Evolutionary conservation across 2,888 invertebrate genomes (phyloP).

Genomic region (Tineola bisselliella): DNA sequence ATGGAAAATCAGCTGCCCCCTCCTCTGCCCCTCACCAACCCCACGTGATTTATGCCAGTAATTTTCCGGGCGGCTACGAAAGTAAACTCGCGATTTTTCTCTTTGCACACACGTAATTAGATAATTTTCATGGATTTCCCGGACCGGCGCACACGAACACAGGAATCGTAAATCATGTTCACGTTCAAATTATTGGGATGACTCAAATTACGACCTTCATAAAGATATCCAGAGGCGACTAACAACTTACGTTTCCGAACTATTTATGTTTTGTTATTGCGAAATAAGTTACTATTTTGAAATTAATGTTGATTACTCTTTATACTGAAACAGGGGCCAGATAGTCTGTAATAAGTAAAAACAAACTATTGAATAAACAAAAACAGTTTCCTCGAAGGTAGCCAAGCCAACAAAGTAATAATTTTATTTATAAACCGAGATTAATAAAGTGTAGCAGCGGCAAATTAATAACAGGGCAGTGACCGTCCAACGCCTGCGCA

Average conservation of each 20-base stretch:
- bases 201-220: not conserved
- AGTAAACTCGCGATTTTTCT: constrained; percentile 63
- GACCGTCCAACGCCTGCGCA: constrained; percentile 27
- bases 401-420: constrained; percentile 15
- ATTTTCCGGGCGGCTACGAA: constrained; percentile 63
- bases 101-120: constrained; percentile 62
- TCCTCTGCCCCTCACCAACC: constrained; percentile 27
- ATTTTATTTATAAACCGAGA: constrained; percentile 36
- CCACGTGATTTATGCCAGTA: constrained; percentile 59
- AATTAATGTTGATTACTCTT: too few species aligned
- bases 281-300: too few species aligned
- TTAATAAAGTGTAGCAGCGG: constrained; percentile 44
- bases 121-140: constrained; percentile 54
- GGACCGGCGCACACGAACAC: constrained; percentile 19
- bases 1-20: constrained; percentile 59
- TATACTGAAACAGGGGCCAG: too few species aligned
- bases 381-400: not conserved
- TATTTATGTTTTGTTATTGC: too few species aligned
- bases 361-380: too few species aligned
- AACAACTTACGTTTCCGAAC: not conserved
- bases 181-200: constrained; percentile 13
- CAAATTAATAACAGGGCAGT: constrained; percentile 41
- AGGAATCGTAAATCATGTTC: constrained; percentile 13
- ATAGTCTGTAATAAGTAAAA: too few species aligned
- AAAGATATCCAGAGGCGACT: not conserved